Conservation (phyloP, 2,113 vertebrate genomes). For the Phalacrocorax carbo region DNA sequence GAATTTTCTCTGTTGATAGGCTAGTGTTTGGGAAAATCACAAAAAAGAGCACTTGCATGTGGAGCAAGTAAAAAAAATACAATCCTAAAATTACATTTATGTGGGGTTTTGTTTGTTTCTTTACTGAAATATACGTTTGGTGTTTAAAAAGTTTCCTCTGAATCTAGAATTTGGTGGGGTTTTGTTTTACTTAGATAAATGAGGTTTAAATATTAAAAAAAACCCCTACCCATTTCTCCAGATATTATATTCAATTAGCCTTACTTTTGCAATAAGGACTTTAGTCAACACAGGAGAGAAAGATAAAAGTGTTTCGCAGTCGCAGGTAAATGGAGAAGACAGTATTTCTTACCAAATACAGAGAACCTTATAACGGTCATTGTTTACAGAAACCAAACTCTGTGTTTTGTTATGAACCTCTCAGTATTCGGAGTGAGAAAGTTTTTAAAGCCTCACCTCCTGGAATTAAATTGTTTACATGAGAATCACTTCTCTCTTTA, state of each 20-base stretch:
- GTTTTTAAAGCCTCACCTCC: neutral
- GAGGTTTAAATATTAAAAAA: neutral
- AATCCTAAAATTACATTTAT: neutral
- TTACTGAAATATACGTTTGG: neutral
- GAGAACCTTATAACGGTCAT: neutral
- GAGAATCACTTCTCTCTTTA: neutral
- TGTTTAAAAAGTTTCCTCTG: neutral
- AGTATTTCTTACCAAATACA: neutral
- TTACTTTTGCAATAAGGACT: neutral
- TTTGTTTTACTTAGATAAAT: neutral
- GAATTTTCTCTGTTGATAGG: neutral
- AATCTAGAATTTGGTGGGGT: neutral
- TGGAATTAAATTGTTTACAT: neutral
- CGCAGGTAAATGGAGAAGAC: neutral
- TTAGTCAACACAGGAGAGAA: neutral
- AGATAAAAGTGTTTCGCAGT: neutral
- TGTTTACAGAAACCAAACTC: neutral
- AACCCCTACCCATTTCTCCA: neutral
- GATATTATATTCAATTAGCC: neutral
- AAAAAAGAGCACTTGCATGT: neutral
- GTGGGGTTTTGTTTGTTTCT: neutral
- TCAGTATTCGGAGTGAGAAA: neutral
- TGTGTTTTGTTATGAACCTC: neutral
- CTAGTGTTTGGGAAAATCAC: neutral
- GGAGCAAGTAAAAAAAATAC: neutral